These are phyloP conservation scores for Ceratotherium simum DNA, from an alignment of 2,113 vertebrate genomes.

Conservation along the genomic window DNA sequence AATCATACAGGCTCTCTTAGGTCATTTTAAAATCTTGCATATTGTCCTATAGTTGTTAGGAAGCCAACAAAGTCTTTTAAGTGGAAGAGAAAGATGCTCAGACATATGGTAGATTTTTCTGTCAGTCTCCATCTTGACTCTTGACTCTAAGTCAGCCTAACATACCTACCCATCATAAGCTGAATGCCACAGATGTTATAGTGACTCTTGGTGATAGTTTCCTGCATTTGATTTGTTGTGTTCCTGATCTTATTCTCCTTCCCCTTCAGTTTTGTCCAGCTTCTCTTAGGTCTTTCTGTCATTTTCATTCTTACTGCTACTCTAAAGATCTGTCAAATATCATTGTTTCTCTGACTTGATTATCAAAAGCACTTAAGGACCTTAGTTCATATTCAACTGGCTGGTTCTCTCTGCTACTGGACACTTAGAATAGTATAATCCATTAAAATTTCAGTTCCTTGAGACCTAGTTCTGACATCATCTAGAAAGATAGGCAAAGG, in stretches of 20 bases:
- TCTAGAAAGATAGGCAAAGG: background rate
- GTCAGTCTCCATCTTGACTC: background rate
- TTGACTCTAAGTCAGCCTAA: background rate
- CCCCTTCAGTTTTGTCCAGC: background rate
- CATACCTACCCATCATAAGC: background rate
- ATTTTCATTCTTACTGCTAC: background rate
- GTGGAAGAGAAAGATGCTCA: background rate
- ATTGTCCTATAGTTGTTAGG: background rate
- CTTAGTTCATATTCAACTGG: background rate
- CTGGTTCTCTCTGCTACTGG: background rate
- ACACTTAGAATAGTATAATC: background rate
- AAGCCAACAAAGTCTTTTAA: background rate
- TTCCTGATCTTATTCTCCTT: background rate
- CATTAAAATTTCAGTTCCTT: conserved; percentile 38
- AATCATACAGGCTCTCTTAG: background rate
- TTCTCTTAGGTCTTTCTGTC: background rate
- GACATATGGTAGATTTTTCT: background rate
- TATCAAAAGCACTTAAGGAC: background rate
- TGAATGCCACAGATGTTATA: background rate
- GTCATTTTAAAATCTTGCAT: background rate
- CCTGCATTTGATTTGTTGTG: background rate
- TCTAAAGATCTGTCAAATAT: background rate
- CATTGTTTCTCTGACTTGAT: background rate
- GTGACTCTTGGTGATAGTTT: background rate
- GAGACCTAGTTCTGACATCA: background rate